Evolutionary conservation across 2,888 invertebrate genomes (phyloP).

Genomic region (Aphrophora alni): DNA sequence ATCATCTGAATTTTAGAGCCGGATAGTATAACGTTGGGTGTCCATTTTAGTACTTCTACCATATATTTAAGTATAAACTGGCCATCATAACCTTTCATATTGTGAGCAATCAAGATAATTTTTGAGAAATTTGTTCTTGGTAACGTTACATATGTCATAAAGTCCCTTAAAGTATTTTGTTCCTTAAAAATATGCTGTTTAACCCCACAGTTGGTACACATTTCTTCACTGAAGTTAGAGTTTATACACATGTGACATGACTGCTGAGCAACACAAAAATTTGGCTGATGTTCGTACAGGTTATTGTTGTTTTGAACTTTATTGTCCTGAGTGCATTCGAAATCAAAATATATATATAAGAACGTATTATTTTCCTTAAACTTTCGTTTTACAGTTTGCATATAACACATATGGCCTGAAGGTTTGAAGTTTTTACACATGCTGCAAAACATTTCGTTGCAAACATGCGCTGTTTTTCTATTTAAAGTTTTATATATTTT

Average conservation of each 20-base stretch:
- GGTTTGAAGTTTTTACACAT: neutral
- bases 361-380: neutral
- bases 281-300: neutral
- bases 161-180: neutral
- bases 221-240: neutral
- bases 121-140: neutral
- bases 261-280: conserved; percentile 15
- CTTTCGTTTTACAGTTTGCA: neutral
- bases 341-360: conserved; percentile 16
- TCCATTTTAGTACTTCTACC: neutral
- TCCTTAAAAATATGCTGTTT: conserved; percentile 6
- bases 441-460: neutral
- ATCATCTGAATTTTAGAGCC: neutral
- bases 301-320: neutral
- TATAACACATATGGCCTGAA: conserved; percentile 7
- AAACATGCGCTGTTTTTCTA: neutral
- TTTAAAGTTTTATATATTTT: neutral
- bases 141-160: conserved; percentile 3
- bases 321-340: neutral
- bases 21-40: neutral
- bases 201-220: neutral
- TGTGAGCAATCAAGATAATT: neutral
- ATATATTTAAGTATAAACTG: conserved; percentile 15
- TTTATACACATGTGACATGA: neutral
- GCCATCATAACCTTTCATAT: conserved; percentile 15